phyloP scores from a whole-genome alignment of 2,113 vertebrate genomes.

The Crypturellus undulatus region DNA sequence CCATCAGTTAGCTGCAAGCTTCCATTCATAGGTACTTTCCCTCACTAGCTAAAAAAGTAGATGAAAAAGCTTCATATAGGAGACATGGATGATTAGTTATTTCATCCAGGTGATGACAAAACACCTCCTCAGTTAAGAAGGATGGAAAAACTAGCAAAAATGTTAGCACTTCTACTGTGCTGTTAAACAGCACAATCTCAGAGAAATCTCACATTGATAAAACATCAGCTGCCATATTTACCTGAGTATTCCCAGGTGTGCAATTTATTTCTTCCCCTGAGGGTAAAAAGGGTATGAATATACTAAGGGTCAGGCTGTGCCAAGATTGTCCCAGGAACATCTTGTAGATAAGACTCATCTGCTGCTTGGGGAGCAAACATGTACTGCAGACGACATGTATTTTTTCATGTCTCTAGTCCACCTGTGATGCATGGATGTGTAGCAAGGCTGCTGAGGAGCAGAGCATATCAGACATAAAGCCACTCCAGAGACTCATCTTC shows the following conservation, averaged over 20 bases:
- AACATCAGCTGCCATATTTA: neutral
- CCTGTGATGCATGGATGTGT: neutral
- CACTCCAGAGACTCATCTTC: neutral
- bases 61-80: neutral
- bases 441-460: neutral
- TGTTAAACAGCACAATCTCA: neutral
- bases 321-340: neutral
- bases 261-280: neutral
- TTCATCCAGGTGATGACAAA: neutral
- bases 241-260: neutral
- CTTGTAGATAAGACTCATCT: neutral
- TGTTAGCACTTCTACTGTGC: neutral
- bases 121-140: neutral
- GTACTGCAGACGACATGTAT: accelerated
- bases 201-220: neutral
- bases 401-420: neutral
- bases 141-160: neutral
- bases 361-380: neutral
- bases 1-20: neutral
- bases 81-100: neutral
- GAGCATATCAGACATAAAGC: neutral
- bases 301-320: neutral
- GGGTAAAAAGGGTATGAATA: neutral
- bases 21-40: neutral
- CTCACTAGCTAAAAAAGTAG: neutral